Conservation (phyloP, 2,888 invertebrate species). For the Hemaris fuciformis region DNA sequence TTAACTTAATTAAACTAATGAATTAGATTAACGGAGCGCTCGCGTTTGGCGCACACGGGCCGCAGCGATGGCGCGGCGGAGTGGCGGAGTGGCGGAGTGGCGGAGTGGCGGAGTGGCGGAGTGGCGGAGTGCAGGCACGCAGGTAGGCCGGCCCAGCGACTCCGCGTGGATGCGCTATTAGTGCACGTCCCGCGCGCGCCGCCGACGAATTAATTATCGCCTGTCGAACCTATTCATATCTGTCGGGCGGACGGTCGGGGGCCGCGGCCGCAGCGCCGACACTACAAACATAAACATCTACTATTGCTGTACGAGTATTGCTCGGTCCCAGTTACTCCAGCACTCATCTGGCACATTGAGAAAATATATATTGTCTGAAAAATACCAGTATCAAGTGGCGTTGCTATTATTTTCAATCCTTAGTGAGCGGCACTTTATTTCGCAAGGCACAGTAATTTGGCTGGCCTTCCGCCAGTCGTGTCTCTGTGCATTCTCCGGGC, state of each 20-base stretch:
- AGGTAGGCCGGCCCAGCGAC: no score
- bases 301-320: not conserved
- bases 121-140: not conserved
- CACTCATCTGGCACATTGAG: no score
- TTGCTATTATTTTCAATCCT: no score
- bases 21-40: conserved; percentile 45
- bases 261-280: not conserved
- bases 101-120: not conserved
- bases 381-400: no score
- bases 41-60: not conserved
- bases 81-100: not conserved
- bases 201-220: conserved; percentile 34
- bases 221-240: conserved; percentile 43
- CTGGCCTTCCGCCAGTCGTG: not conserved
- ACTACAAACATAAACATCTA: not conserved
- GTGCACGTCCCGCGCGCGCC: conserved; percentile 28
- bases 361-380: no score
- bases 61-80: not conserved
- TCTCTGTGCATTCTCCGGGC: no score
- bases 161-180: conserved; percentile 36
- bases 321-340: no score
- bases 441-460: no score
- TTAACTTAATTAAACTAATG: conserved; percentile 59
- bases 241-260: conserved; percentile 27
- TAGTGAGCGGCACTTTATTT: no score